phyloP scores from a whole-genome alignment of 1,140 invertebrate species.

The Musca domestica region DNA sequence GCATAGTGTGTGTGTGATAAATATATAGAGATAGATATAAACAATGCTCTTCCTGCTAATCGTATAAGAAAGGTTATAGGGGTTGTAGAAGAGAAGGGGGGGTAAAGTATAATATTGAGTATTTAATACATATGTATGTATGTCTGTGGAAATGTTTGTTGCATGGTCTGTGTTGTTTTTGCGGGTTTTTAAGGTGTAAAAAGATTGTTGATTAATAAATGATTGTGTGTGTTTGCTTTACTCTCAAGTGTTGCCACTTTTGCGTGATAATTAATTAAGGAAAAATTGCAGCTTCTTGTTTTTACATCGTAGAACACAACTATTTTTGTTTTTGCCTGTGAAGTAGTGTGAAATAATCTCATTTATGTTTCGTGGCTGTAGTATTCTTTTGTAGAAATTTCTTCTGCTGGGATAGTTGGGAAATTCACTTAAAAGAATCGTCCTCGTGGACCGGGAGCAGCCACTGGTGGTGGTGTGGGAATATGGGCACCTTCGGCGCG shows the following conservation, averaged over 20 bases:
- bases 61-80: too few relatives aligned
- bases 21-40: neutral
- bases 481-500: slow-evolving; percentile 59
- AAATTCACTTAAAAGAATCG: slow-evolving; percentile 50
- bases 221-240: slow-evolving; percentile 12
- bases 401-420: neutral
- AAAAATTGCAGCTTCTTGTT: slow-evolving; percentile 18
- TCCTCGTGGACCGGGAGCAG: slow-evolving; percentile 36
- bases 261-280: neutral
- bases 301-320: slow-evolving; percentile 12
- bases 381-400: neutral
- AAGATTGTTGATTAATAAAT: neutral
- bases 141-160: slow-evolving; percentile 3
- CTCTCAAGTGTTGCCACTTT: neutral
- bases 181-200: neutral
- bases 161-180: slow-evolving; percentile 12
- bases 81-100: neutral
- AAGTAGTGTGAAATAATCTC: neutral
- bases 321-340: neutral
- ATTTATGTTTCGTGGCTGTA: too few relatives aligned
- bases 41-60: too few relatives aligned
- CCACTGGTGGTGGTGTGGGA: slow-evolving; percentile 60
- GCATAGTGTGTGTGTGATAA: neutral
- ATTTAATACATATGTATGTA: neutral
- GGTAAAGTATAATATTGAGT: neutral